Conservation (phyloP, 2,888 invertebrate genomes). For the Caenorhabditis macrosperma region DNA sequence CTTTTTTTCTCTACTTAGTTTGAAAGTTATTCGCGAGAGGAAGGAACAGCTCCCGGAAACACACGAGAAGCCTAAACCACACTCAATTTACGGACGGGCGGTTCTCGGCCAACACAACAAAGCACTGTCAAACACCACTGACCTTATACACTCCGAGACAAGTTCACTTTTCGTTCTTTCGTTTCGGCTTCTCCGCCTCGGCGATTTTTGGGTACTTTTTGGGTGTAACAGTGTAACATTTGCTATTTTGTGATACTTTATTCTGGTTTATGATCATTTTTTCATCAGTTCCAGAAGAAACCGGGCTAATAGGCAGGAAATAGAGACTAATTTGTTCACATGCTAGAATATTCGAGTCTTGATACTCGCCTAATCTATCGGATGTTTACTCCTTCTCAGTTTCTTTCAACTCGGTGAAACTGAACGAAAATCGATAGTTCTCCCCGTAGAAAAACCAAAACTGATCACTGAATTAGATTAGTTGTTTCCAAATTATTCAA, state of each 20-base stretch:
- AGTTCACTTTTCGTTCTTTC: conserved; percentile 3
- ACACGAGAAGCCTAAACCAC: too few species aligned
- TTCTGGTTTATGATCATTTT: too few species aligned
- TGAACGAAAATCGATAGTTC: too few species aligned
- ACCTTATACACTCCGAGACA: conserved; percentile 14
- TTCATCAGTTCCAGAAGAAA: too few species aligned
- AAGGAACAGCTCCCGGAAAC: too few species aligned
- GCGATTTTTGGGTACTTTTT: not conserved
- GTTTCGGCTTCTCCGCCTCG: not conserved
- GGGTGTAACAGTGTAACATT: too few species aligned
- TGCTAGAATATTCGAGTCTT: conserved; percentile 24
- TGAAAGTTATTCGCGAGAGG: too few species aligned
- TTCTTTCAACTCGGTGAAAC: too few species aligned
- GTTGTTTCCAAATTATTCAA: not conserved
- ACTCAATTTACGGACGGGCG: conserved; percentile 20
- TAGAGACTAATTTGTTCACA: conserved; percentile 14
- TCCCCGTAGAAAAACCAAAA: too few species aligned
- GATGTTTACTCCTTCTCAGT: conserved; percentile 4
- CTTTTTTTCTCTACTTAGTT: not conserved
- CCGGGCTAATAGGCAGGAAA: conserved; percentile 11
- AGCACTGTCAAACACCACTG: conserved; percentile 53
- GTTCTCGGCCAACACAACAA: conserved; percentile 25
- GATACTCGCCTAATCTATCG: conserved; percentile 8
- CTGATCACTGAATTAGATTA: conserved; percentile 13
- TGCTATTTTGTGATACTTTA: too few species aligned